Percentiles rank a stretch among this genome's conserved stretches.
Conservation (phyloP, 2,113 vertebrate genomes). For the Ahaetulla prasina region DNA sequence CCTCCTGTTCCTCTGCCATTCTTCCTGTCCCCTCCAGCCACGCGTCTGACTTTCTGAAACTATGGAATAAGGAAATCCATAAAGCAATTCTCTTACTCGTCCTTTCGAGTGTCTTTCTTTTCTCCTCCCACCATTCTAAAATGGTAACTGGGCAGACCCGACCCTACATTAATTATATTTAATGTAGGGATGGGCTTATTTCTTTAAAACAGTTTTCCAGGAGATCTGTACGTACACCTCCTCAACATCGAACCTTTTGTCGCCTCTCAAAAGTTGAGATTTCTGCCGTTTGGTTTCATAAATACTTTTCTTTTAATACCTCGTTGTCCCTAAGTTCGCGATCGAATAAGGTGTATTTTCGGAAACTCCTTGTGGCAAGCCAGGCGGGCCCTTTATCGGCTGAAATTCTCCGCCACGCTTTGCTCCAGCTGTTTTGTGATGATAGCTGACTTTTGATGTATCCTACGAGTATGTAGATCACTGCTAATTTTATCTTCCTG, state of each 20-base stretch:
- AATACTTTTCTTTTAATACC: constrained; percentile 29
- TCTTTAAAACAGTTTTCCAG: constrained; percentile 14
- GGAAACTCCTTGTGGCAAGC: constrained; percentile 53
- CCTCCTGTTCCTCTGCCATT: not conserved
- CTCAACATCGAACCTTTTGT: constrained; percentile 15
- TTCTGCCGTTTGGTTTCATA: constrained; percentile 31
- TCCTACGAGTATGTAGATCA: constrained; percentile 35
- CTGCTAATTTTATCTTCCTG: constrained; percentile 54
- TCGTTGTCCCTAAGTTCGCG: constrained; percentile 33
- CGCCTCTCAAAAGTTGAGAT: constrained; percentile 7
- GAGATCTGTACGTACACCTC: not conserved
- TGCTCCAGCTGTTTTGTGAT: constrained; percentile 58
- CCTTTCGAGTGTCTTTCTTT: not conserved
- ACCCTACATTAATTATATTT: too few species aligned
- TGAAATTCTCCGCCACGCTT: constrained; percentile 50
- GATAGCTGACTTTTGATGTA: constrained; percentile 56
- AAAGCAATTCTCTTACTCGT: too few species aligned
- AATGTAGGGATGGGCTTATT: too few species aligned
- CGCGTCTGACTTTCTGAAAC: not conserved
- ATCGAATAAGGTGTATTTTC: constrained; percentile 42
- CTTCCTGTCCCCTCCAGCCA: not conserved
- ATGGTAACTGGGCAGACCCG: too few species aligned
- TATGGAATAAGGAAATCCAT: not conserved
- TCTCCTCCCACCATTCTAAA: too few species aligned
- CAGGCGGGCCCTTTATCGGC: constrained; percentile 40